Evolutionary conservation across 2,888 invertebrate species (phyloP).

Genomic region (Psylliodes chrysocephalus): DNA sequence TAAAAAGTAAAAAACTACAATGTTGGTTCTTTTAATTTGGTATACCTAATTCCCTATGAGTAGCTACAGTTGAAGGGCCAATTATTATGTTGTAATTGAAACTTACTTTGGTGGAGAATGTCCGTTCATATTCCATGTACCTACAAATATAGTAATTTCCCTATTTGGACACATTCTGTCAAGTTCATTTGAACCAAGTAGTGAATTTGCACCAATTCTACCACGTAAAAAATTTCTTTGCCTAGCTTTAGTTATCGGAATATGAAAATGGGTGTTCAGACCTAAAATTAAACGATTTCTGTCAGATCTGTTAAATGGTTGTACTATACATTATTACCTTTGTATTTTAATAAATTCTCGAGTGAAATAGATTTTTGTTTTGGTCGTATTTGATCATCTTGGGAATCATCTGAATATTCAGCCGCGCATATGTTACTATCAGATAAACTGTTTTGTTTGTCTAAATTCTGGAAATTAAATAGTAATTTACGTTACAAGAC

Average conservation of each 20-base stretch:
- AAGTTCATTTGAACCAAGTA: conserved; percentile 86
- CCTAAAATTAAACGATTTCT: conserved; percentile 24
- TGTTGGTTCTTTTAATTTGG: too few relatives aligned
- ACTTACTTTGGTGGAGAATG: conserved; percentile 82
- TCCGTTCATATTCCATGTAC: conserved; percentile 98
- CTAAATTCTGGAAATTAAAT: conserved; percentile 45
- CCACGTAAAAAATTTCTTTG: conserved; percentile 86
- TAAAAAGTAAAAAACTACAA: too few relatives aligned
- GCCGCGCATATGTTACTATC: conserved; percentile 56
- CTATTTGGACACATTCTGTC: conserved; percentile 87
- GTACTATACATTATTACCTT: conserved; percentile 6
- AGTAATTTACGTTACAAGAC: too few relatives aligned
- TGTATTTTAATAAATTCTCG: conserved; percentile 56
- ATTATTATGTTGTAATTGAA: too few relatives aligned
- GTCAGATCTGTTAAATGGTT: neutral
- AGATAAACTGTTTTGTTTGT: conserved; percentile 60
- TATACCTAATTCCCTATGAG: too few relatives aligned
- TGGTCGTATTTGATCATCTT: conserved; percentile 52
- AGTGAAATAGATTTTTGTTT: conserved; percentile 60
- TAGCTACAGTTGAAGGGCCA: too few relatives aligned
- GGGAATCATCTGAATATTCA: conserved; percentile 42
- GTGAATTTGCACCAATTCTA: conserved; percentile 80
- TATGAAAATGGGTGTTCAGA: conserved; percentile 68
- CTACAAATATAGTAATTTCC: conserved; percentile 88
- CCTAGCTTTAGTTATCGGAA: conserved; percentile 83